Percentiles rank a stretch among this genome's conserved stretches.
phyloP scores from a whole-genome alignment of 2,888 invertebrate genomes.

The Ectemnius lituratus region DNA sequence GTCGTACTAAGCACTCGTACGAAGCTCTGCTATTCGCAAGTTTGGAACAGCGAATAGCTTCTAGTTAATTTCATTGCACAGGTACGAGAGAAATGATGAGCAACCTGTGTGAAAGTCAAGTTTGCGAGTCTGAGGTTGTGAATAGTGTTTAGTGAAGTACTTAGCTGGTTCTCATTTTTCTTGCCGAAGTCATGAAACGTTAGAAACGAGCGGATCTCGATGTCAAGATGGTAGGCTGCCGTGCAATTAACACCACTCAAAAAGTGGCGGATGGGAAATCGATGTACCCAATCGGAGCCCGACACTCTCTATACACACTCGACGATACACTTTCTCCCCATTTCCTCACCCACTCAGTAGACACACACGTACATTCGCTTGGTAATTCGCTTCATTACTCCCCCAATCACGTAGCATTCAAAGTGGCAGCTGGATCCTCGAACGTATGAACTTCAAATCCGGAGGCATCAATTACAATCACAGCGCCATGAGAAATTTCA shows the following conservation, averaged over 20 bases:
- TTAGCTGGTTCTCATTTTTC: not conserved
- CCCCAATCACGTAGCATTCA: slow-evolving; percentile 73
- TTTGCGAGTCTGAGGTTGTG: too few species aligned
- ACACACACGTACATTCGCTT: slow-evolving; percentile 41
- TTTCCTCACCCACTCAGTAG: slow-evolving; percentile 22
- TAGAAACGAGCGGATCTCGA: not conserved
- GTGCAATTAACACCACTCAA: slow-evolving; percentile 47
- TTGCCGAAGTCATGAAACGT: not conserved
- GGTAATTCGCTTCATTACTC: slow-evolving; percentile 70
- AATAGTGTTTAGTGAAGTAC: too few species aligned
- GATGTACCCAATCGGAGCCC: slow-evolving; percentile 28
- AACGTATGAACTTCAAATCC: slow-evolving; percentile 51
- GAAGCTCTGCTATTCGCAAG: too few species aligned
- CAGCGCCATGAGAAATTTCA: slow-evolving; percentile 53
- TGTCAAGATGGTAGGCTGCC: slow-evolving; percentile 10
- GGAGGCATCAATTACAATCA: slow-evolving; percentile 61
- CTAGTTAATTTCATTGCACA: too few species aligned
- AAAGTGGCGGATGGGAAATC: slow-evolving; percentile 16
- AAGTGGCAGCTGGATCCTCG: slow-evolving; percentile 67
- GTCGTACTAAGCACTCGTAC: too few species aligned
- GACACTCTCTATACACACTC: slow-evolving; percentile 52
- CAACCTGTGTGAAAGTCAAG: too few species aligned
- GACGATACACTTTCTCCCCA: slow-evolving; percentile 54
- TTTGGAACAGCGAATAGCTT: too few species aligned
- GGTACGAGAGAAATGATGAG: too few species aligned